These are phyloP conservation scores for Hypercompe scribonia DNA, from an alignment of 2,888 invertebrate genomes.

Conservation along the genomic window DNA sequence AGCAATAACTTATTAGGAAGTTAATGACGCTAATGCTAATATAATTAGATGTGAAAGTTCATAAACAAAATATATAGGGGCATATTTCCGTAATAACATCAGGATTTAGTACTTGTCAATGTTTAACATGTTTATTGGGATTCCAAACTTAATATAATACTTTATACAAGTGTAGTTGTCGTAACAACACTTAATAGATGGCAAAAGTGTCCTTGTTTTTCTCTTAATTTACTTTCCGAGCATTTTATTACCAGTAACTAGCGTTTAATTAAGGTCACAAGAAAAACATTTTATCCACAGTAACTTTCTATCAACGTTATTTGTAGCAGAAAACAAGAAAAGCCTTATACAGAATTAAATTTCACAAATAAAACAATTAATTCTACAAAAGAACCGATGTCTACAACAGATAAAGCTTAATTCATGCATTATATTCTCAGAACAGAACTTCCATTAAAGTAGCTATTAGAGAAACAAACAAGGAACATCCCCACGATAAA, in stretches of 20 bases:
- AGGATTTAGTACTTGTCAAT: not conserved
- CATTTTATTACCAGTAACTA: not conserved
- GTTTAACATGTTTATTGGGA: not conserved
- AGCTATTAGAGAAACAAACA: slow-evolving; percentile 86
- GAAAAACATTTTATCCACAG: not conserved
- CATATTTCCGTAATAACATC: not conserved
- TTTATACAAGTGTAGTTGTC: not conserved
- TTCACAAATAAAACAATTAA: slow-evolving; percentile 40
- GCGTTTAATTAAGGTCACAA: not conserved
- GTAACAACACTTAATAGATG: not conserved
- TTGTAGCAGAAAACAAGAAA: slow-evolving; percentile 9
- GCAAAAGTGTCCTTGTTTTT: not conserved
- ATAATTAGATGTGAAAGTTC: not conserved
- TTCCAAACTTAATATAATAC: not conserved
- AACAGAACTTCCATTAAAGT: slow-evolving; percentile 80
- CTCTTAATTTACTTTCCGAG: not conserved
- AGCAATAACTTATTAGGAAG: too few relatives aligned
- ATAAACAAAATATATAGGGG: not conserved
- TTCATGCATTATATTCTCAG: slow-evolving; percentile 72
- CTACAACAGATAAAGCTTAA: slow-evolving; percentile 68
- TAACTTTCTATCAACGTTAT: slow-evolving; percentile 6
- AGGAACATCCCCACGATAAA: slow-evolving; percentile 81
- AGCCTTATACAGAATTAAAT: slow-evolving; percentile 21
- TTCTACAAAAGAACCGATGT: slow-evolving; percentile 54
- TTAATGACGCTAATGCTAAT: too few relatives aligned